phyloP scores from a whole-genome alignment of 2,797 vertebrate genomes.

The Melanotaenia parkinsoni region DNA sequence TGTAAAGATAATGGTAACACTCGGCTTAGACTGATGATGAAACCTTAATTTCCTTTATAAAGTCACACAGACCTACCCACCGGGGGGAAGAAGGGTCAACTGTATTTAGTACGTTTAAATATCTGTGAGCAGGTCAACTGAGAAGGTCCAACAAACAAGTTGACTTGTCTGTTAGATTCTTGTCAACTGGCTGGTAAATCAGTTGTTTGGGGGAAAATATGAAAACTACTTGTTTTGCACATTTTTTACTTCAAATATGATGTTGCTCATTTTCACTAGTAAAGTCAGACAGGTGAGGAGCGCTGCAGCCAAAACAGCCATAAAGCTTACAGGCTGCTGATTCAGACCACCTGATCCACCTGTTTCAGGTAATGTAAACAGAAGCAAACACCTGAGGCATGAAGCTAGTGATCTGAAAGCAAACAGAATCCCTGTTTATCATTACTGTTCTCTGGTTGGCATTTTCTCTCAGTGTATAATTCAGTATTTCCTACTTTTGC shows the following conservation, averaged over 20 bases:
- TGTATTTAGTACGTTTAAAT: conserved; percentile 12
- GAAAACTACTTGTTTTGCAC: conserved; percentile 9
- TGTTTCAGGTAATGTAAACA: neutral
- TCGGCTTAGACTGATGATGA: conserved; percentile 18
- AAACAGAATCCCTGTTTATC: too few species aligned
- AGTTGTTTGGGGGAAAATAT: conserved; percentile 19
- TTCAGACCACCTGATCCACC: conserved; percentile 31
- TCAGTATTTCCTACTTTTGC: neutral
- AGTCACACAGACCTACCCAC: conserved; percentile 8
- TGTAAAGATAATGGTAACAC: conserved; percentile 33
- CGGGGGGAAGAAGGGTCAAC: neutral
- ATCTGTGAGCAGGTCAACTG: conserved; percentile 4
- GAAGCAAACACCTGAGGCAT: neutral
- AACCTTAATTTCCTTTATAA: conserved; percentile 12
- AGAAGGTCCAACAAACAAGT: neutral
- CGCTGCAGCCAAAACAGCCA: neutral
- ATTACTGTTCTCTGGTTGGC: neutral
- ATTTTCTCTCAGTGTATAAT: neutral
- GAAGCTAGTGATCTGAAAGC: too few species aligned
- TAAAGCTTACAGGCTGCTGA: conserved; percentile 16
- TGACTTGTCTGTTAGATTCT: conserved; percentile 4
- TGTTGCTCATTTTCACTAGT: neutral
- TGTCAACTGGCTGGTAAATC: neutral
- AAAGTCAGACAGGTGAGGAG: conserved; percentile 12
- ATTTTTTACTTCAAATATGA: neutral